These are phyloP conservation scores for Anseranas semipalmata DNA, from an alignment of 2,113 vertebrate species.

Conservation along the genomic window DNA sequence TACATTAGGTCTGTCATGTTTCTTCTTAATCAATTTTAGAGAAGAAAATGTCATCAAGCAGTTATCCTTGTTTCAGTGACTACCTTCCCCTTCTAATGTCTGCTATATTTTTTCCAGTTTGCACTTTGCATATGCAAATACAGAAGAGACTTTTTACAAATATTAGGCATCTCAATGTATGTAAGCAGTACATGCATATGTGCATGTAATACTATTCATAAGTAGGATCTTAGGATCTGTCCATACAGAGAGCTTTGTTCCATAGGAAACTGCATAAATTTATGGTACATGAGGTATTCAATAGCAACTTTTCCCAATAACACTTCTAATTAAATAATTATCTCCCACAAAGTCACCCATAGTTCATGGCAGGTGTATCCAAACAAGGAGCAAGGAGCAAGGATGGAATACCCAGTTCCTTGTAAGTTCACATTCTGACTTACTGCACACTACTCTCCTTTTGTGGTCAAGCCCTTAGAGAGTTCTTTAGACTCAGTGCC, in stretches of 20 bases:
- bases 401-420: neutral
- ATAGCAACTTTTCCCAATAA: neutral
- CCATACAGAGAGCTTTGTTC: neutral
- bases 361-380: neutral
- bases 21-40: neutral
- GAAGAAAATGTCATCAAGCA: neutral
- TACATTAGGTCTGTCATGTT: neutral
- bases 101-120: neutral
- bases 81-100: neutral
- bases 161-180: neutral
- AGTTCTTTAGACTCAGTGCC: neutral
- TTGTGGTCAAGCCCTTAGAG: neutral
- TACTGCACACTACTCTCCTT: neutral
- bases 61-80: neutral
- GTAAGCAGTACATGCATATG: neutral
- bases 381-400: neutral
- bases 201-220: neutral
- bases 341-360: neutral
- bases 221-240: neutral
- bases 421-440: neutral
- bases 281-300: neutral
- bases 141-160: neutral
- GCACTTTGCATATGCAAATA: neutral
- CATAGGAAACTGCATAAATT: neutral
- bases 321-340: neutral